Conservation (phyloP, 2,888 invertebrate genomes). For the Thera britannica region DNA sequence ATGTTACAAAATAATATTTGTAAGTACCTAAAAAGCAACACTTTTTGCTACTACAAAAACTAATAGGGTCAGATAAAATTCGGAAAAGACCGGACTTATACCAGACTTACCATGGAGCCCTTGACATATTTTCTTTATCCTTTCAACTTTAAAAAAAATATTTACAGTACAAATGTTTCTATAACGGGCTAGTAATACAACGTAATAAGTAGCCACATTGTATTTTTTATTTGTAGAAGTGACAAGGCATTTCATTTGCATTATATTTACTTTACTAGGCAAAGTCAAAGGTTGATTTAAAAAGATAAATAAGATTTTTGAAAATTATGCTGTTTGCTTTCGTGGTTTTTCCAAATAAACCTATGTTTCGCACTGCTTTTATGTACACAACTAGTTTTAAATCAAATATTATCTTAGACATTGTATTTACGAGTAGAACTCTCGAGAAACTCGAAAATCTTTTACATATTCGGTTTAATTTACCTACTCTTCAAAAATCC, state of each 20-base stretch:
- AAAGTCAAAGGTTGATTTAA: slow-evolving; percentile 7
- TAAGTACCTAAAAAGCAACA: too few species aligned
- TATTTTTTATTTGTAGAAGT: slow-evolving; percentile 34
- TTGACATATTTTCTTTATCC: slow-evolving; percentile 46
- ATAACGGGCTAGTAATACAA: slow-evolving; percentile 49
- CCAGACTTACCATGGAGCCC: slow-evolving; percentile 55
- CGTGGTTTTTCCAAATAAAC: slow-evolving; percentile 10
- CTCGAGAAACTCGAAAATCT: too few species aligned
- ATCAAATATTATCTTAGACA: neutral
- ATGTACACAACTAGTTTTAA: neutral
- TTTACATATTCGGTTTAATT: too few species aligned
- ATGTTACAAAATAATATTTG: too few species aligned
- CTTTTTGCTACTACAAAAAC: neutral
- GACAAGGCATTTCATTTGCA: slow-evolving; percentile 36
- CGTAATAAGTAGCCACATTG: slow-evolving; percentile 58
- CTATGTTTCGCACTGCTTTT: neutral
- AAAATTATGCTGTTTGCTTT: slow-evolving; percentile 27
- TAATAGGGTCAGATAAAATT: slow-evolving; percentile 1
- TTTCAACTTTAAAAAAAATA: slow-evolving; percentile 53
- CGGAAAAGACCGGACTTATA: slow-evolving; percentile 7
- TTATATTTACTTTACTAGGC: slow-evolving; percentile 21
- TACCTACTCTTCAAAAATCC: too few species aligned
- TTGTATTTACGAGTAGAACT: neutral
- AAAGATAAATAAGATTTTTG: slow-evolving; percentile 34
- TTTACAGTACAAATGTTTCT: slow-evolving; percentile 67